phyloP scores from a whole-genome alignment of 2,888 invertebrate genomes.

The Cosmia trapezina region DNA sequence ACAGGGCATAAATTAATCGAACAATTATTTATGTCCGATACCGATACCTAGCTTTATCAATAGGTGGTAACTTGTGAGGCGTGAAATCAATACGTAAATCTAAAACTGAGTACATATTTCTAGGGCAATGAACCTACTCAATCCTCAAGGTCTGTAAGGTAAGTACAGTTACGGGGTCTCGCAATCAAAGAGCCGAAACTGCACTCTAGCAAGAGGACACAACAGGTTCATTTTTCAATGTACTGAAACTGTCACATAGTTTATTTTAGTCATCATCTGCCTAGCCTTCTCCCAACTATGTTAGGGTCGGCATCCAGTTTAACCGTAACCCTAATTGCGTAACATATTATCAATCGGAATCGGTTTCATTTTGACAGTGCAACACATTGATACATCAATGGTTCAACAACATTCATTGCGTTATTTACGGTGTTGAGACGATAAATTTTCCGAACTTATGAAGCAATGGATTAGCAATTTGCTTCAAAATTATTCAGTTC shows the following conservation, averaged over 20 bases:
- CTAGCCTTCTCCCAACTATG: neutral
- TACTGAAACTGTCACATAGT: neutral
- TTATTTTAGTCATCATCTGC: constrained; percentile 2
- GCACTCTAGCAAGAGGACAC: neutral
- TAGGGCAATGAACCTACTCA: neutral
- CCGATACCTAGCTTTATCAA: neutral
- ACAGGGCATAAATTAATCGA: constrained; percentile 12
- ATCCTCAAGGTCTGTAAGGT: neutral
- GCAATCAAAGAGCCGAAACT: neutral
- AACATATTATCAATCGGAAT: no score
- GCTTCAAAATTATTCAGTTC: no score
- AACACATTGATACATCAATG: no score
- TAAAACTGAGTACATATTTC: neutral
- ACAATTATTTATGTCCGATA: neutral
- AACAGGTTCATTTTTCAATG: neutral
- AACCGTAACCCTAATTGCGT: no score
- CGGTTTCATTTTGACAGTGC: no score
- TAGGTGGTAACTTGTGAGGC: no score
- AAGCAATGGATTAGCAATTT: no score
- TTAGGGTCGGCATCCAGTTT: neutral
- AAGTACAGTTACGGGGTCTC: neutral
- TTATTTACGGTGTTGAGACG: no score
- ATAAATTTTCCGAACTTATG: no score
- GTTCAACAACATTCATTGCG: no score
- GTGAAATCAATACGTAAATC: neutral